phyloP scores from a whole-genome alignment of 2,113 vertebrate species.

The Peromyscus leucopus region DNA sequence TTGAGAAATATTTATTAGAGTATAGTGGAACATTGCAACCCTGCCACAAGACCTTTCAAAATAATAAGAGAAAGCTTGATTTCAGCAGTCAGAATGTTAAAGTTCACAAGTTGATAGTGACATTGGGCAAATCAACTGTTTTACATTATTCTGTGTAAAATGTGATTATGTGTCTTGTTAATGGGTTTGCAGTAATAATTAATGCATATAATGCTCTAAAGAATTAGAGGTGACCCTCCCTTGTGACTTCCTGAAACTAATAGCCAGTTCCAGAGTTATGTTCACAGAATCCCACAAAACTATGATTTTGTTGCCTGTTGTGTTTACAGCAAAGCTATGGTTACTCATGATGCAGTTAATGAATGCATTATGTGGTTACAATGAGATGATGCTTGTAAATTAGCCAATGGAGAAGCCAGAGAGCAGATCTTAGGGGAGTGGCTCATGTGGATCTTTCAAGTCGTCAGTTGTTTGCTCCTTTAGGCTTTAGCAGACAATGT shows the following conservation, averaged over 20 bases:
- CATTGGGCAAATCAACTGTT: background rate
- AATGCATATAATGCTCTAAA: background rate
- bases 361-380: fast-evolving
- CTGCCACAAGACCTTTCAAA: background rate
- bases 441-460: background rate
- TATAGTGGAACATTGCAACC: background rate
- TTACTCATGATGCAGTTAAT: background rate
- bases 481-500: background rate
- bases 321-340: background rate
- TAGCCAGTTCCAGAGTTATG: background rate
- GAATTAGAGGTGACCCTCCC: background rate
- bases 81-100: background rate
- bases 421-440: background rate
- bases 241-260: background rate
- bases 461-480: background rate
- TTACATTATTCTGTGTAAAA: background rate
- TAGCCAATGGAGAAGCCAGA: background rate
- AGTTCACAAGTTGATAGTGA: background rate
- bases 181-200: background rate
- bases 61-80: background rate
- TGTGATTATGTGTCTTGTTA: background rate
- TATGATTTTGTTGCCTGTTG: fast-evolving
- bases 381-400: background rate
- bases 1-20: background rate
- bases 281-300: background rate